Base-by-base conservation (phyloP, 2,888 invertebrate species). In the Cynaeus angustus region DNA sequence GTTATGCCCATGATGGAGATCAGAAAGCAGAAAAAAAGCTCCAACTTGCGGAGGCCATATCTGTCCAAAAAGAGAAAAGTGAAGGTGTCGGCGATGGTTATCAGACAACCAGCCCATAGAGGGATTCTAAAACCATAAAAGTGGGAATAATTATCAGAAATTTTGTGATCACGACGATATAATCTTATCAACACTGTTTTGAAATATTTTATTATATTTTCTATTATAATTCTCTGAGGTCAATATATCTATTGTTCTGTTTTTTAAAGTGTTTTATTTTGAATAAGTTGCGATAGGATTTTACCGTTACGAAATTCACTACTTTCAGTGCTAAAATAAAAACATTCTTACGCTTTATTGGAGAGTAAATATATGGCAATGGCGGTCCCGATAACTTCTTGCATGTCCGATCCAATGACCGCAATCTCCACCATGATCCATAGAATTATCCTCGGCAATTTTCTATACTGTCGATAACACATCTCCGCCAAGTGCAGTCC, bases 401-500 rank as follows among this genome's bases (percentile, higher is more conserved):
- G 95, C 92, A 95, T 95, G 82, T 95, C 95, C 55, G 93, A 92
- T 28, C 95, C 95, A 77, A 96, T 95, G 75, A 96, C 95, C 3
- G 96, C 96, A 68, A 96, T 91, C 86, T 96, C 96, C 65, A 94
- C 90, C 95, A 96, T 95, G 56, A 96, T 88, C 95, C 95, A 96
- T 21, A 96, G 86, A 70, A 94, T 85, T 58, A 94, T 80, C 64
- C 95, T 88, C 0, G 95, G 95, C 41, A 92, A 75, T 75, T 86
- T 89, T 75, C 91, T 92, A 81, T 96, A 96, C 81, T 93, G 90
- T 78, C 91, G 85, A 84, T 91, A 88, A 84, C 94, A 90, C 89
- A 92, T 90, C 85, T 92, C 92, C 9, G 96, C 95, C 80, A 96
- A 87, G 86, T 96, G 94, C 66, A 92, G 86, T 2, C 95, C 96